Evolutionary conservation across 2,113 vertebrate species (phyloP).

Genomic region (Pomatostomus ruficeps): DNA sequence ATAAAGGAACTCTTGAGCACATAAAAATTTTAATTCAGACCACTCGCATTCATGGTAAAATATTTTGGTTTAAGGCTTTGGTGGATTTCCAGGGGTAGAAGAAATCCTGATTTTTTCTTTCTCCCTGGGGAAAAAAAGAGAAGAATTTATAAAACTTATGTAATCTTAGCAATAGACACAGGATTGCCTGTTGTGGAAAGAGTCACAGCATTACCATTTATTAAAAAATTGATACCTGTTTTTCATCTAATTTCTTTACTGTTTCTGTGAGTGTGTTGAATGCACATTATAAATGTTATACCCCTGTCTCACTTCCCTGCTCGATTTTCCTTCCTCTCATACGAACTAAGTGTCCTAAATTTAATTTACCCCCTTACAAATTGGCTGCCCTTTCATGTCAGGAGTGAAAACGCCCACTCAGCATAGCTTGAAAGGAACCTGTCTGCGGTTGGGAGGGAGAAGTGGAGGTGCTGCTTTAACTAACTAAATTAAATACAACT

Average conservation of each 20-base stretch:
- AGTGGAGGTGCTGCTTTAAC: conserved; percentile 19
- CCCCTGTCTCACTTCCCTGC: not conserved
- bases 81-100: not conserved
- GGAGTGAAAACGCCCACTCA: conserved; percentile 52
- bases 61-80: not conserved
- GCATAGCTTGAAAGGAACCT: conserved; percentile 53
- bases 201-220: not conserved
- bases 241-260: not conserved
- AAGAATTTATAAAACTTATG: not conserved
- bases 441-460: conserved; percentile 20
- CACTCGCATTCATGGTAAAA: not conserved
- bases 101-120: not conserved
- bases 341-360: conserved; percentile 49
- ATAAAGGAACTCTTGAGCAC: not conserved
- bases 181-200: not conserved
- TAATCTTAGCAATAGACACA: not conserved
- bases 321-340: not conserved
- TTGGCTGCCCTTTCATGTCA: conserved; percentile 64
- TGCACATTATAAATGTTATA: not conserved
- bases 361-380: conserved; percentile 56
- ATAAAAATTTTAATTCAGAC: not conserved
- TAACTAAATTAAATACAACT: conserved; percentile 61
- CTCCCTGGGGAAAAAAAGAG: not conserved
- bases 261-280: not conserved
- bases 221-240: not conserved